Conservation (phyloP, 2,888 invertebrate genomes). For the Sarcophaga subvicina region DNA sequence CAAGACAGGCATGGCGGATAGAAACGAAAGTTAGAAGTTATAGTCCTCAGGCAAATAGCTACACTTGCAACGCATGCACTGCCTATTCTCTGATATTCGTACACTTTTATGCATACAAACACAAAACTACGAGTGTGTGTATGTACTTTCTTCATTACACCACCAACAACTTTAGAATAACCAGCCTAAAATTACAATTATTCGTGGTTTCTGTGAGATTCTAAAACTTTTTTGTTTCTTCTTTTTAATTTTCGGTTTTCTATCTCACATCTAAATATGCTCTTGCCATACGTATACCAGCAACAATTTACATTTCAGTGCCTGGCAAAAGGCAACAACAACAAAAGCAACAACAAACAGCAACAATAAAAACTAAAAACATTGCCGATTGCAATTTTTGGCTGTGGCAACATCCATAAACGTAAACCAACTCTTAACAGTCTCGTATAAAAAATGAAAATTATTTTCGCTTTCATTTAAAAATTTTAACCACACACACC, state of each 20-base stretch:
- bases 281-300: background rate
- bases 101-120: no score
- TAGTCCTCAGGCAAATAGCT: no score
- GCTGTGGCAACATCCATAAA: constrained; percentile 11
- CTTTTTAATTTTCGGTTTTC: background rate
- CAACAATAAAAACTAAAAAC: constrained; percentile 10
- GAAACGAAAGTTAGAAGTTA: no score
- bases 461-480: constrained; percentile 62
- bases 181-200: no score
- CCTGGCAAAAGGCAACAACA: constrained; percentile 1
- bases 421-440: background rate
- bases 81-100: no score
- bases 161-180: no score
- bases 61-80: no score
- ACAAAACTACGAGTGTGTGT: no score
- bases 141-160: no score
- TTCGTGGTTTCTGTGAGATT: no score
- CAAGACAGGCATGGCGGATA: no score
- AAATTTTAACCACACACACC: background rate
- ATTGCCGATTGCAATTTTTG: constrained; percentile 59
- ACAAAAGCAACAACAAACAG: background rate
- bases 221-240: background rate
- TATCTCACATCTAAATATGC: background rate
- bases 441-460: constrained; percentile 5
- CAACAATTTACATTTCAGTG: constrained; percentile 10